Conservation (phyloP, 1,140 invertebrate species). For the Apis florea region DNA sequence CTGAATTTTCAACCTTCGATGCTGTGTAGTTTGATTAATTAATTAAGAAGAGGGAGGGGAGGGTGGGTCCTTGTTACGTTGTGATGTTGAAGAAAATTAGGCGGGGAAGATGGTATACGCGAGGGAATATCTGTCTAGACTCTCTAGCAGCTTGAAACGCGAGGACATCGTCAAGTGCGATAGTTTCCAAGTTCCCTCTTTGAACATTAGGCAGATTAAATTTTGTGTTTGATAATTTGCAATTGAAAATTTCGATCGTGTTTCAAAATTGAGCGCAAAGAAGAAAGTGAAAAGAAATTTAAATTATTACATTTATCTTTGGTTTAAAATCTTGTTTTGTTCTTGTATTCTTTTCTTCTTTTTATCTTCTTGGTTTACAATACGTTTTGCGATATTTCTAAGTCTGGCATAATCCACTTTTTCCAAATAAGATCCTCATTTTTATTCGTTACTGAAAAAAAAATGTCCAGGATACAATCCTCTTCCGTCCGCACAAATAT, state of each 20-base stretch:
- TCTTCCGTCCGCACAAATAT: neutral
- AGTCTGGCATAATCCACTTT: too few species aligned
- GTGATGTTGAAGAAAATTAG: neutral
- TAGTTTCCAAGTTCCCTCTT: neutral
- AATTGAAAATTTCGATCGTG: neutral
- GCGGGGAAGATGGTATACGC: neutral
- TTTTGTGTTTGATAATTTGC: neutral
- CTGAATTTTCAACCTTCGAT: neutral
- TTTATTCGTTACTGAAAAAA: too few species aligned
- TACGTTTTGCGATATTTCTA: too few species aligned
- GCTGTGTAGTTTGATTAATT: conserved; percentile 11
- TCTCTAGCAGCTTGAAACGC: neutral
- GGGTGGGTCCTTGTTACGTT: neutral
- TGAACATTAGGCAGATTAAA: neutral
- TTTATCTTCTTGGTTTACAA: too few species aligned
- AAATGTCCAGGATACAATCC: too few species aligned
- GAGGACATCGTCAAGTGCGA: neutral
- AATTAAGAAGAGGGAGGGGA: neutral
- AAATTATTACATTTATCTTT: too few species aligned
- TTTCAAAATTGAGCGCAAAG: too few species aligned
- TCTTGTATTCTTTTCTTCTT: too few species aligned
- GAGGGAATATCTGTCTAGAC: neutral
- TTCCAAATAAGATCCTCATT: too few species aligned
- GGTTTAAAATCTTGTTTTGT: too few species aligned
- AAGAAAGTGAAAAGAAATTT: too few species aligned